Percentiles rank a stretch among this genome's conserved stretches.
phyloP scores from a whole-genome alignment of 2,113 vertebrate species.

The Anoplopoma fimbria region DNA sequence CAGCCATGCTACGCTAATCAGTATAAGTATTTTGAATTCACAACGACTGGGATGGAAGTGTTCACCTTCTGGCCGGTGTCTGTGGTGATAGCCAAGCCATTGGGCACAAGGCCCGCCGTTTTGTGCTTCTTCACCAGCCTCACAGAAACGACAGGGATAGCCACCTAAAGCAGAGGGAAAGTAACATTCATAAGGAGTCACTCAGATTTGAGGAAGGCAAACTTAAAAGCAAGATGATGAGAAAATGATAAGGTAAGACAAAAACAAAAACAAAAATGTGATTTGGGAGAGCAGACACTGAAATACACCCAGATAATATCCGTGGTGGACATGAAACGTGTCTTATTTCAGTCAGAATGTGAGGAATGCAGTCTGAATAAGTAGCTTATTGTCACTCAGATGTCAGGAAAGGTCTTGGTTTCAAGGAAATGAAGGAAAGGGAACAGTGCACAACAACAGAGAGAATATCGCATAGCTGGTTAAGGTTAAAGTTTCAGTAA shows the following conservation, averaged over 20 bases:
- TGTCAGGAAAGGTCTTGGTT: constrained; percentile 60
- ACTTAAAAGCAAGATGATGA: background rate
- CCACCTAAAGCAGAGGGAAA: constrained; percentile 83
- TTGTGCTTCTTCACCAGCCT: constrained; percentile 96
- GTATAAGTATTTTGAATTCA: constrained; percentile 41
- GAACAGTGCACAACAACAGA: constrained; percentile 63
- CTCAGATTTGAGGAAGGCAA: background rate
- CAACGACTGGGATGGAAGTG: constrained; percentile 12
- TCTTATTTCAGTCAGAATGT: constrained; percentile 70
- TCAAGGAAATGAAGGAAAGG: constrained; percentile 59
- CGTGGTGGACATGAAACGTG: constrained; percentile 29
- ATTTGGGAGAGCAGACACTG: background rate
- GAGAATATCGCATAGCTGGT: constrained; percentile 25
- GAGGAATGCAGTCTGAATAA: constrained; percentile 71
- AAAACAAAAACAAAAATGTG: background rate
- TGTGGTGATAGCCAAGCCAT: constrained; percentile 95
- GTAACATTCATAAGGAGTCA: background rate
- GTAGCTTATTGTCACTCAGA: constrained; percentile 68
- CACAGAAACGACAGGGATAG: constrained; percentile 91
- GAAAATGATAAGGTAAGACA: constrained; percentile 1
- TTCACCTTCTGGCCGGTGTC: constrained; percentile 92
- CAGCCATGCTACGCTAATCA: constrained; percentile 43
- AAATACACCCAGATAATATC: background rate
- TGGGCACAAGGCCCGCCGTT: constrained; percentile 93
- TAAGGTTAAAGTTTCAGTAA: constrained; percentile 21